These are phyloP conservation scores for Hyaena hyaena DNA, from an alignment of 2,113 vertebrate genomes.

Conservation along the genomic window DNA sequence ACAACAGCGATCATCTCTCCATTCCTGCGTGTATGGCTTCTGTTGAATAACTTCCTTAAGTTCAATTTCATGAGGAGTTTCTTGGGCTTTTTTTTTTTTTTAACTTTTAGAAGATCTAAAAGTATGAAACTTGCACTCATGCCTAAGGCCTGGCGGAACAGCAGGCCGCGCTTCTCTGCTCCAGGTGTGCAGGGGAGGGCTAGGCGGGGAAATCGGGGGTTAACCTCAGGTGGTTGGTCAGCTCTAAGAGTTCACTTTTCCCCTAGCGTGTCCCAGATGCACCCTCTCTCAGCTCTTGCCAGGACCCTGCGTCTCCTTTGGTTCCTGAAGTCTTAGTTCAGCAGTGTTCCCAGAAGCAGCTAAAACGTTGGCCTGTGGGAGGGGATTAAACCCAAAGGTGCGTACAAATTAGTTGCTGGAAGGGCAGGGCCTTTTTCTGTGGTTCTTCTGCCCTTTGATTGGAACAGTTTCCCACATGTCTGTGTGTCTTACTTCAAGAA, in stretches of 20 bases:
- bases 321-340: slow-evolving; percentile 24
- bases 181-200: not conserved
- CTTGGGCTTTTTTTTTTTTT: not conserved
- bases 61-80: slow-evolving; percentile 2
- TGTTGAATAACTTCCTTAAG: slow-evolving; percentile 23
- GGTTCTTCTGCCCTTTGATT: slow-evolving; percentile 31
- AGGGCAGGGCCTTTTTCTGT: not conserved
- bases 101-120: not conserved
- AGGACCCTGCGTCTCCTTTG: slow-evolving; percentile 38
- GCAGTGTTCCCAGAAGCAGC: slow-evolving; percentile 43
- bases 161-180: not conserved
- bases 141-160: not conserved
- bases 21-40: not conserved
- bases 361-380: not conserved
- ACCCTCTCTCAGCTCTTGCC: not conserved
- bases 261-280: not conserved
- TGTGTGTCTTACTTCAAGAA: slow-evolving; percentile 34
- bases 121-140: not conserved
- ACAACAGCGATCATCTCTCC: slow-evolving; percentile 1
- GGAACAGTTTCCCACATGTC: slow-evolving; percentile 25
- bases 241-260: not conserved
- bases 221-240: not conserved
- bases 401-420: not conserved
- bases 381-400: not conserved
- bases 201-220: not conserved